Conservation (phyloP, 2,113 vertebrate genomes). For the Nyctereutes procyonoides region DNA sequence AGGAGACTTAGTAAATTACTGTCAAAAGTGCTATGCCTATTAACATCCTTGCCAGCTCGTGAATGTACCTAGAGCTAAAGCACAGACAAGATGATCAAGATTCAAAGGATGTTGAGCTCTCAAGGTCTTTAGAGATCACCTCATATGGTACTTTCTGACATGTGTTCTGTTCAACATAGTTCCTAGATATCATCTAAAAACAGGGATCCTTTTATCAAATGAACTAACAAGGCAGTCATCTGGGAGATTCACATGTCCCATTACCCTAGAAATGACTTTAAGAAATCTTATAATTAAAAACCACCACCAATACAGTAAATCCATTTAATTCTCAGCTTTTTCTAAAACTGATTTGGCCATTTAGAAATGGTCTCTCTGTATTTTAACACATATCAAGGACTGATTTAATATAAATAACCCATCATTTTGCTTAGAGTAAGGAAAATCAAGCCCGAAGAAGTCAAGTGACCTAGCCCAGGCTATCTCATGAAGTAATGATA, state of each 20-base stretch:
- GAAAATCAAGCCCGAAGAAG: not conserved
- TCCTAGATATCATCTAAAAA: not conserved
- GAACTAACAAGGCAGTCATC: not conserved
- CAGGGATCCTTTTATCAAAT: conserved; percentile 28
- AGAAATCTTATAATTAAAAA: not conserved
- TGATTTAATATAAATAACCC: not conserved
- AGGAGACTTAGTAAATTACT: conserved; percentile 75
- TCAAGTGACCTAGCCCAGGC: not conserved
- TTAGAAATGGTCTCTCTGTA: conserved; percentile 2
- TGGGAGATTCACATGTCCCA: not conserved
- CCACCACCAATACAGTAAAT: not conserved
- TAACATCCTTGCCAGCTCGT: conserved; percentile 59
- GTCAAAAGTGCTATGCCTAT: conserved; percentile 48
- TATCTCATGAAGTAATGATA: not conserved
- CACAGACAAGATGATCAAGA: conserved; percentile 54
- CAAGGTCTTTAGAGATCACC: conserved; percentile 31
- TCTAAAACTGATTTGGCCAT: conserved; percentile 5
- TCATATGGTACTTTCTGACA: conserved; percentile 7
- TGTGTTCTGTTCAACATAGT: not conserved
- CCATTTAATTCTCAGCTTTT: not conserved
- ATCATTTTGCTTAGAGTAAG: not conserved
- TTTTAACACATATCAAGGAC: not conserved
- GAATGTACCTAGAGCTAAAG: conserved; percentile 5
- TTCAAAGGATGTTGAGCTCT: conserved; percentile 6
- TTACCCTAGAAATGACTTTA: not conserved